A percentile compares a stretch with the other conserved stretches of the same genome.
phyloP scores from a whole-genome alignment of 2,888 invertebrate genomes.

The Nineta flava region DNA sequence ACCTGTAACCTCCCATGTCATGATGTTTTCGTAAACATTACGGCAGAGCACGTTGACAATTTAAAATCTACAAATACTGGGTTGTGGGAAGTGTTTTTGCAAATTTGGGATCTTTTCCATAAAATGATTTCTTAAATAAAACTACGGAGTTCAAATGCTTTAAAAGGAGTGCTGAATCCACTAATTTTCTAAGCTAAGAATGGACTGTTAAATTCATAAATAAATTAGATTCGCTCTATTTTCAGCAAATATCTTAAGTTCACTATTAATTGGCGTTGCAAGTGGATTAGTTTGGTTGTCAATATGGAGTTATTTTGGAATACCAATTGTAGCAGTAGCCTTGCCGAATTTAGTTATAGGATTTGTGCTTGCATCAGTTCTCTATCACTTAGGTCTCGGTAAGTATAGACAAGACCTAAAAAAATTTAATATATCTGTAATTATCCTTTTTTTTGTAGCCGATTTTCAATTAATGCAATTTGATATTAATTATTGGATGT shows the following conservation, averaged over 20 bases:
- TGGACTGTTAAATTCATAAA: no score
- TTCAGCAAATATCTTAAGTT: slow-evolving; percentile 33
- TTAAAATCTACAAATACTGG: no score
- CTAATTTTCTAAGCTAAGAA: no score
- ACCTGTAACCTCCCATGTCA: background rate
- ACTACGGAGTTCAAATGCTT: no score
- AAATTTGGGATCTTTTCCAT: no score
- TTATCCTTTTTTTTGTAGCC: slow-evolving; percentile 28
- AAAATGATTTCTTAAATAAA: no score
- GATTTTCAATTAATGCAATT: slow-evolving; percentile 29
- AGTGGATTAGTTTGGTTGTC: slow-evolving; percentile 43
- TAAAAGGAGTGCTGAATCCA: no score
- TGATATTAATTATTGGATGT: slow-evolving; percentile 45
- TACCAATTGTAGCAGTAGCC: slow-evolving; percentile 41
- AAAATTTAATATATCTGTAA: background rate
- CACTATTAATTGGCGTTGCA: slow-evolving; percentile 35
- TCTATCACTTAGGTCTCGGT: slow-evolving; percentile 46
- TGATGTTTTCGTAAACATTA: no score
- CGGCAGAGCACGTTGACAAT: no score
- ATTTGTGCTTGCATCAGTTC: slow-evolving; percentile 38
- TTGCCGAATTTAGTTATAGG: slow-evolving; percentile 43
- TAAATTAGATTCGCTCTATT: no score
- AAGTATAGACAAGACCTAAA: slow-evolving; percentile 16
- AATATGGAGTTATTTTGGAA: slow-evolving; percentile 45
- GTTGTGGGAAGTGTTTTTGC: no score